These are phyloP conservation scores for Silvanus unidentatus DNA, from an alignment of 2,888 invertebrate species.

Conservation along the genomic window DNA sequence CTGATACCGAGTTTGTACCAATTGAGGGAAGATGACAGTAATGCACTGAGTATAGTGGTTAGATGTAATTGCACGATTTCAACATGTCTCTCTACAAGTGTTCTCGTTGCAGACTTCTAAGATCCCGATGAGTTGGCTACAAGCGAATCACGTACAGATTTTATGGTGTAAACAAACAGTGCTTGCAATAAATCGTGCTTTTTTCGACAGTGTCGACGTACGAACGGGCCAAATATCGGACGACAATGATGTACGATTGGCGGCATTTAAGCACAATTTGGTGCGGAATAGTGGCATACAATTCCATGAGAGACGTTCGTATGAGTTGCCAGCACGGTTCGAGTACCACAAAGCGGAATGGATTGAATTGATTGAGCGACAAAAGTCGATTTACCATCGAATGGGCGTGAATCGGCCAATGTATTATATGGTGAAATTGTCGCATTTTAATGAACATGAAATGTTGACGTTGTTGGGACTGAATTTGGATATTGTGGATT, in stretches of 20 bases:
- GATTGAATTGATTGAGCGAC: constrained; percentile 47
- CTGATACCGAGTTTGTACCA: neutral
- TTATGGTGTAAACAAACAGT: constrained; percentile 92
- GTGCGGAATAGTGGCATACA: too few species aligned
- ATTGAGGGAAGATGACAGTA: neutral
- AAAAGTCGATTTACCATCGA: constrained; percentile 42
- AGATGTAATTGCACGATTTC: constrained; percentile 3
- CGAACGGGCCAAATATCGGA: constrained; percentile 45
- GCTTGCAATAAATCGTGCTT: constrained; percentile 66
- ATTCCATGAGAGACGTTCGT: constrained; percentile 33
- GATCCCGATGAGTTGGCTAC: constrained; percentile 79
- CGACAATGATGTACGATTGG: constrained; percentile 38
- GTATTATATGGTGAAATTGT: constrained; percentile 58
- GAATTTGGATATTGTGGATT: constrained; percentile 64
- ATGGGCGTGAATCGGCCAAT: constrained; percentile 34
- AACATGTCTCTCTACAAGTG: too few species aligned
- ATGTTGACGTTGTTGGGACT: constrained; percentile 61
- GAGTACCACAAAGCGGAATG: constrained; percentile 45
- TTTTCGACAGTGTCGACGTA: constrained; percentile 74
- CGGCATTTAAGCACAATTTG: constrained; percentile 53
- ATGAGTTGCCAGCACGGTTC: constrained; percentile 38
- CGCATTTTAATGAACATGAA: constrained; percentile 51
- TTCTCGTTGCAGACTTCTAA: constrained; percentile 58
- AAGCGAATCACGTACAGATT: constrained; percentile 85
- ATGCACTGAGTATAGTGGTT: neutral